Evolutionary conservation across 2,113 vertebrate genomes (phyloP).

Genomic region (Scytalopus superciliaris): DNA sequence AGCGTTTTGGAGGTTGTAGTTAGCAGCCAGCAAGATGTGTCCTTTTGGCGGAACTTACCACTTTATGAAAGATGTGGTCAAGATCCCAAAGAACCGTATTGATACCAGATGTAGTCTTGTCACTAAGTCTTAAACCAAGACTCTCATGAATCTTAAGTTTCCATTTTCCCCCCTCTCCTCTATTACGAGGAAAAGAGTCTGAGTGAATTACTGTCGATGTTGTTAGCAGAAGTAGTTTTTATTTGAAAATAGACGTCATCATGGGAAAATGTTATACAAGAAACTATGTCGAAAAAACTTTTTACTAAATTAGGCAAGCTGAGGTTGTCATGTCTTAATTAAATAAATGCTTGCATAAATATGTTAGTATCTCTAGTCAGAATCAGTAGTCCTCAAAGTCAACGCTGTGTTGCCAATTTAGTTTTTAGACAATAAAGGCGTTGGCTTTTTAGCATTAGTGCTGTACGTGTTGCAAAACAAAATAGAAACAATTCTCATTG

Average conservation of each 20-base stretch:
- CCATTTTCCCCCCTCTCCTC: conserved; percentile 8
- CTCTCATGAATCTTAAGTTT: conserved; percentile 59
- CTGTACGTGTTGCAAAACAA: conserved; percentile 30
- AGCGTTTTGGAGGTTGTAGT: not conserved
- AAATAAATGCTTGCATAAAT: not conserved
- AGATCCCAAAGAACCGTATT: conserved; percentile 43
- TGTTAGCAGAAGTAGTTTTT: not conserved
- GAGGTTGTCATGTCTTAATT: not conserved
- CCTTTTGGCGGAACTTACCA: conserved; percentile 47
- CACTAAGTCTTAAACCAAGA: conserved; percentile 54
- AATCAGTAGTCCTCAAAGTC: conserved; percentile 18
- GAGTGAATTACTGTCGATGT: not conserved
- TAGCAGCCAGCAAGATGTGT: conserved; percentile 53
- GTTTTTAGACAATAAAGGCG: conserved; percentile 4
- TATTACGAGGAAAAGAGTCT: conserved; percentile 15
- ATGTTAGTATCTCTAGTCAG: not conserved
- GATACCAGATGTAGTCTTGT: conserved; percentile 64
- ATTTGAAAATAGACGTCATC: not conserved
- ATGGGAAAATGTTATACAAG: conserved; percentile 22
- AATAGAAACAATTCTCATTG: conserved; percentile 43
- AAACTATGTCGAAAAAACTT: not conserved
- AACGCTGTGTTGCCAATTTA: not conserved
- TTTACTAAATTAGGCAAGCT: not conserved
- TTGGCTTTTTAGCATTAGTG: not conserved
- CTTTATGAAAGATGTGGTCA: conserved; percentile 65